These are phyloP conservation scores for Coccyzus lansbergi DNA, from an alignment of 2,797 vertebrate genomes.

Conservation along the genomic window DNA sequence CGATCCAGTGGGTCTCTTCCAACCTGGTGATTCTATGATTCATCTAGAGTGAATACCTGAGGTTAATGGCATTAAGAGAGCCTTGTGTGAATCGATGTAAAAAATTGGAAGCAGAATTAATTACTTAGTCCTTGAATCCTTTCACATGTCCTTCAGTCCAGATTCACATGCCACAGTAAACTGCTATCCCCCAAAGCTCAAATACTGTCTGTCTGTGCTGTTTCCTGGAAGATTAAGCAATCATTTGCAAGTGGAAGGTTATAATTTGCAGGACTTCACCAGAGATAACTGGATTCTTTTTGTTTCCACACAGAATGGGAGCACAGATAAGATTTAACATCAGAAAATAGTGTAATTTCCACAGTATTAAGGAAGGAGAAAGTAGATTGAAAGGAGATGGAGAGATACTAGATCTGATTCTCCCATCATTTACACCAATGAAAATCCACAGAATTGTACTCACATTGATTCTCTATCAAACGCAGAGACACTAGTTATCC, in stretches of 20 bases:
- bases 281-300: background rate
- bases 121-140: background rate
- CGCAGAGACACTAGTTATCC: background rate
- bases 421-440: background rate
- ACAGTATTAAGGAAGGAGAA: background rate
- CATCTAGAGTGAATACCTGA: background rate
- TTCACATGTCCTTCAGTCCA: background rate
- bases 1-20: too few relatives aligned
- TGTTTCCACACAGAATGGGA: background rate
- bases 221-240: constrained; percentile 42
- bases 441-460: background rate
- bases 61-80: background rate
- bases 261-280: background rate
- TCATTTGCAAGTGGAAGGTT: constrained; percentile 2
- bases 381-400: background rate
- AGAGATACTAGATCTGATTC: background rate
- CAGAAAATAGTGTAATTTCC: background rate
- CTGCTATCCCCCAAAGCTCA: background rate
- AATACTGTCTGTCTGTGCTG: background rate
- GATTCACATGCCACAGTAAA: background rate
- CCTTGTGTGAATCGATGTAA: fast-evolving
- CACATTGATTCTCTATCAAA: background rate
- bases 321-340: background rate
- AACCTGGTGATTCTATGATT: too few relatives aligned
- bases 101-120: background rate